phyloP scores from a whole-genome alignment of 2,113 vertebrate species.

The Cephalopholis sonnerati region DNA sequence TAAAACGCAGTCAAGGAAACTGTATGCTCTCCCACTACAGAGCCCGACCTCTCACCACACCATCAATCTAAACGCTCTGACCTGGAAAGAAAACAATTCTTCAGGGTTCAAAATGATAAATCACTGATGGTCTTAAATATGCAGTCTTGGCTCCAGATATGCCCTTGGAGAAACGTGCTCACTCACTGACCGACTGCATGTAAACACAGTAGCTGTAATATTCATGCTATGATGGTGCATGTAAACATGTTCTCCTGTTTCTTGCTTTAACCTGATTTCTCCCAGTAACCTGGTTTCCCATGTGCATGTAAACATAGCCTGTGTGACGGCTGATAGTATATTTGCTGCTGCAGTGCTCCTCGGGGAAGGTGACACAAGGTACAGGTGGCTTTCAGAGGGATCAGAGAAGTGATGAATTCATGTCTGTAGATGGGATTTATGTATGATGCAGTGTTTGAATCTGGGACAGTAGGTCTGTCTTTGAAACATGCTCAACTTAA shows the following conservation, averaged over 20 bases:
- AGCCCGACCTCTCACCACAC: background rate
- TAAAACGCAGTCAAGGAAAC: background rate
- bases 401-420: slow-evolving; percentile 46
- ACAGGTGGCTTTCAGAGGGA: slow-evolving; percentile 52
- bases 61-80: slow-evolving; percentile 16
- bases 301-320: slow-evolving; percentile 26
- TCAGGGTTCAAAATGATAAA: slow-evolving; percentile 2
- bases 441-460: slow-evolving; percentile 25
- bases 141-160: slow-evolving; percentile 5
- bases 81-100: background rate
- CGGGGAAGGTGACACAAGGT: slow-evolving; percentile 40
- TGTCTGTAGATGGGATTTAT: slow-evolving; percentile 43
- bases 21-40: background rate
- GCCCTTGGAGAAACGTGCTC: background rate
- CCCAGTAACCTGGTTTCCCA: slow-evolving; percentile 26
- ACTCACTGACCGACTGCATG: slow-evolving; percentile 12
- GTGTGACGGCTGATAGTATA: slow-evolving; percentile 32
- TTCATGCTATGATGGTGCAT: background rate
- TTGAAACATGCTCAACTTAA: background rate
- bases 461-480: slow-evolving; percentile 15
- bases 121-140: slow-evolving; percentile 21
- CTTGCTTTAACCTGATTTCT: slow-evolving; percentile 42
- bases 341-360: slow-evolving; percentile 26
- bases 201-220: background rate
- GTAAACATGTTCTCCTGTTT: background rate